phyloP scores from a whole-genome alignment of 2,113 vertebrate genomes.

The Rhynchopsitta pachyrhyncha region DNA sequence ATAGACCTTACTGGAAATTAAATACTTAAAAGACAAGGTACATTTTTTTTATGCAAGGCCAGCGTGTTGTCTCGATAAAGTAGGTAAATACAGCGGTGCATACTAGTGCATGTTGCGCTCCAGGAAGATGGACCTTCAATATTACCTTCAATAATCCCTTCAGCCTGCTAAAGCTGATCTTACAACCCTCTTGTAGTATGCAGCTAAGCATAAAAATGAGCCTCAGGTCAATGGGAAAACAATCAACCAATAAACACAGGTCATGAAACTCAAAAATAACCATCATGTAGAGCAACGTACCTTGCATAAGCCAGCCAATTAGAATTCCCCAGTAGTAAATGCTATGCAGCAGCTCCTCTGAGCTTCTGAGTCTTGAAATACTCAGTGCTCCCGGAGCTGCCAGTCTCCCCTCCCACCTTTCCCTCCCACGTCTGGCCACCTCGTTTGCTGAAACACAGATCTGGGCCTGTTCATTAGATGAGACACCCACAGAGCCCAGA shows the following conservation, averaged over 20 bases:
- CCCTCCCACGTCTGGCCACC: slow-evolving; percentile 9
- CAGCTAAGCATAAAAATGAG: neutral
- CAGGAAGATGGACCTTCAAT: neutral
- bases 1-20: neutral
- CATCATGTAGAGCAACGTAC: neutral
- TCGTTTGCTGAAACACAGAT: neutral
- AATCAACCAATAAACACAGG: neutral
- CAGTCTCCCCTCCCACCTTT: neutral
- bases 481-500: neutral
- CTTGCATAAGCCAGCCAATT: neutral
- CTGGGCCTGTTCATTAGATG: neutral
- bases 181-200: accelerated
- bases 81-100: neutral
- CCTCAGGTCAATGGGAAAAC: neutral
- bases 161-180: neutral
- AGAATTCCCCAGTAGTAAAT: neutral
- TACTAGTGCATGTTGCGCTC: neutral
- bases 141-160: neutral
- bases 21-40: accelerated
- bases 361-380: neutral
- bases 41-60: neutral
- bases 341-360: neutral
- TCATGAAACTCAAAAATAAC: neutral
- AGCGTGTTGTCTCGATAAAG: accelerated
- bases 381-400: neutral